These are phyloP conservation scores for Dicrostonyx torquatus DNA, from an alignment of 2,797 vertebrate species.

Conservation along the genomic window DNA sequence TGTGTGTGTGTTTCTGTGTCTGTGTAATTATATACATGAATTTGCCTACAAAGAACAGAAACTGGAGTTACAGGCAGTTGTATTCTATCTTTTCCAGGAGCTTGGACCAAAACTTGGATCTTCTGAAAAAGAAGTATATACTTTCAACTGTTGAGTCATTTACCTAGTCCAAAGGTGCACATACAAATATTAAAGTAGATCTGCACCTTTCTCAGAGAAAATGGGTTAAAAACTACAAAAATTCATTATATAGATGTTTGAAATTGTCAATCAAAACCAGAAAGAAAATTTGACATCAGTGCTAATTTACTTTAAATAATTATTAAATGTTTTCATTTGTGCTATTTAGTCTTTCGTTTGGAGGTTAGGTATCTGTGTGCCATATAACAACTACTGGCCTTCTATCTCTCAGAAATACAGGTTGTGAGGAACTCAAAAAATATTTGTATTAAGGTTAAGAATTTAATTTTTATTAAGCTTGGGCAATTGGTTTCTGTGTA, in stretches of 20 bases:
- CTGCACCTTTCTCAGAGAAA: not conserved
- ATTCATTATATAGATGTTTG: not conserved
- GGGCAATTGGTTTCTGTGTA: not conserved
- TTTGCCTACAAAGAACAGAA: not conserved
- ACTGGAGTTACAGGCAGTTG: not conserved
- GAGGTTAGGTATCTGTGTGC: not conserved
- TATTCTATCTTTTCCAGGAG: not conserved
- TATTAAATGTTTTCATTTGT: not conserved
- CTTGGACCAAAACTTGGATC: not conserved
- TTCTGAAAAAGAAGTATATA: not conserved
- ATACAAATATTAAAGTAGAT: conserved; percentile 29
- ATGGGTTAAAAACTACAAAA: not conserved
- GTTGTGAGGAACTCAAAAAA: not conserved
- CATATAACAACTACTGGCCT: not conserved
- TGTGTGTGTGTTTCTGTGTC: not conserved
- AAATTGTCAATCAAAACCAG: not conserved
- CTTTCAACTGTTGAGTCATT: not conserved
- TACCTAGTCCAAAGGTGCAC: not conserved
- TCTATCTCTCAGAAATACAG: not conserved
- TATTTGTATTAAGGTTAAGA: conserved; percentile 2
- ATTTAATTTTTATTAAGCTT: conserved; percentile 16
- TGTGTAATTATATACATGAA: not conserved
- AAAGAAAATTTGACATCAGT: not conserved
- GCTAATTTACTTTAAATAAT: conserved; percentile 33
- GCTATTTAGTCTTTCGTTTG: conserved; percentile 23